Evolutionary conservation across 2,113 vertebrate species (phyloP).

Genomic region (Nesospiza acunhae): DNA sequence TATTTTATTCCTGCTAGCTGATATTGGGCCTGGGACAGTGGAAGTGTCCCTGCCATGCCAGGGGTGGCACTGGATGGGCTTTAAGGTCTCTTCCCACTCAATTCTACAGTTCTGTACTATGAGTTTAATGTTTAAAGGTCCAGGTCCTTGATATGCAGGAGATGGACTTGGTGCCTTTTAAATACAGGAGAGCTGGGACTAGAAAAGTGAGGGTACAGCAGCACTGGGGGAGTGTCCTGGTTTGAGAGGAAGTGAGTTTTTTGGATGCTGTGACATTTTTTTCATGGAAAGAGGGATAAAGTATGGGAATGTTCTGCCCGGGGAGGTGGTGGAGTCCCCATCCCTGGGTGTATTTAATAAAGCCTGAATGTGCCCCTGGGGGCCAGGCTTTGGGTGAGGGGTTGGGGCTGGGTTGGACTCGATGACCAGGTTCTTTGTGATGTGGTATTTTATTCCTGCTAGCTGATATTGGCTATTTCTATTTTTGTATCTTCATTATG

Average conservation of each 20-base stretch:
- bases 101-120: background rate
- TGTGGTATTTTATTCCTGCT: background rate
- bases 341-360: too few species aligned
- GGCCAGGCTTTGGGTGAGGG: too few species aligned
- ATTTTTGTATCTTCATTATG: background rate
- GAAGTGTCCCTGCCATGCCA: background rate
- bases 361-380: too few species aligned
- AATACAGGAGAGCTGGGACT: rapidly evolving
- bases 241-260: too few species aligned
- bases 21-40: background rate
- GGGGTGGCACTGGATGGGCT: background rate
- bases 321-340: too few species aligned
- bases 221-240: background rate
- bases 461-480: background rate
- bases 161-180: rapidly evolving
- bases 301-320: too few species aligned
- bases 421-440: background rate
- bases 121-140: rapidly evolving
- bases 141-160: background rate
- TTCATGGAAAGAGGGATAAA: too few species aligned
- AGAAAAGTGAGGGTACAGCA: background rate
- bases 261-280: too few species aligned
- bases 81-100: background rate
- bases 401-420: too few species aligned
- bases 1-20: too few species aligned